Evolutionary conservation across 2,797 vertebrate species (phyloP), one percentile per base, ranked within the genome.

Genomic region (Champsocephalus gunnari): DNA sequence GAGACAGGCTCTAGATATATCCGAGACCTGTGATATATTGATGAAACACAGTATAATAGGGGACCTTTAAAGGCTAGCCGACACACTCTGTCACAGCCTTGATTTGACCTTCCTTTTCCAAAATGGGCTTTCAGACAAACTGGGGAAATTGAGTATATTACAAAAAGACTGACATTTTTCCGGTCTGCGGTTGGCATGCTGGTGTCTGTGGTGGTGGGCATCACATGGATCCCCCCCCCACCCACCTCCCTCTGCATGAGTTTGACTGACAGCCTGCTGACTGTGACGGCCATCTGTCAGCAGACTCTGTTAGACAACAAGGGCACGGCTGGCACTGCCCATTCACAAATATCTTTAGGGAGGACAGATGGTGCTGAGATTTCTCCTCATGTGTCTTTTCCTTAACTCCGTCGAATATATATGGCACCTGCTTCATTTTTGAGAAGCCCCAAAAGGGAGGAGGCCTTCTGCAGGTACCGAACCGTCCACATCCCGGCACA

Each of bases 201-300:
- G 6, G 21, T 12, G 51, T 53, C 16, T 34, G 66, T 17, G 12
- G 55, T 14, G 56, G 48, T 53, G 79, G 74, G 57, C 58, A 38
- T 80, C 66, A 24, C 59, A 8, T 58, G 34, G 8, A 9, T 1
- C 34, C 34, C 34, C 28, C 34, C 34, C 34, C 7, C 8, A 7
- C 34, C 7, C 34, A 9, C 34, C 32, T 17, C 63, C 67, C 66
- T 28, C 73, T 65, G 75, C 70, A n/a, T 72, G 72, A 28, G 71
- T 71, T 55, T 83, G 75, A 89, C 74, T 80, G 91, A 91, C 91
- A 86, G 83, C 71, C 81, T 78, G 75, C 62, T 80, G 80, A 82
- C 82, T 82, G 83, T 85, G 88, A 83, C 67, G 58, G 65, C 93
- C 93, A 94, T 94, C 93, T 94, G 93, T 89, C 91, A 65, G 68